These are phyloP conservation scores for Drosophila limbata DNA, from an alignment of 2,888 invertebrate genomes.

Conservation along the genomic window DNA sequence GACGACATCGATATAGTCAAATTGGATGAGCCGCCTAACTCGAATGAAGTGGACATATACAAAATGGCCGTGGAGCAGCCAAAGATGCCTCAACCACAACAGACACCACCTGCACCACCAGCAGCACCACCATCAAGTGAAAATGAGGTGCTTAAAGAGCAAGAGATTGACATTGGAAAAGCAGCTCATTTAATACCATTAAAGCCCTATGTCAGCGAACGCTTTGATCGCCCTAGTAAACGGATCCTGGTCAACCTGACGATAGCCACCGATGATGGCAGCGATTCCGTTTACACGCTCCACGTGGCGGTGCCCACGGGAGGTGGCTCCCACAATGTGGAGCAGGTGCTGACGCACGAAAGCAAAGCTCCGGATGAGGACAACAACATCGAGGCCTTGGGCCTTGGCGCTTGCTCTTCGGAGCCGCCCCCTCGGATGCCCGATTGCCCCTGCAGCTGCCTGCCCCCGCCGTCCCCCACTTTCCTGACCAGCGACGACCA, in stretches of 20 bases:
- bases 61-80: slow-evolving; percentile 66
- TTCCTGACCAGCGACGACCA: slow-evolving; percentile 18
- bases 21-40: slow-evolving; percentile 69
- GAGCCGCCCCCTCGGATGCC: slow-evolving; percentile 85
- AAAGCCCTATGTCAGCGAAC: slow-evolving; percentile 75
- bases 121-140: slow-evolving; percentile 41
- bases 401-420: slow-evolving; percentile 70
- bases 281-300: slow-evolving; percentile 89
- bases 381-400: slow-evolving; percentile 36
- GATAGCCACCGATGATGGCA: slow-evolving; percentile 90
- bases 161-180: slow-evolving; percentile 10
- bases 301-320: slow-evolving; percentile 92
- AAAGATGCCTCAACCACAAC: slow-evolving; percentile 6
- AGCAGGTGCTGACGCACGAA: slow-evolving; percentile 79
- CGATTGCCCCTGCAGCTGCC: slow-evolving; percentile 83
- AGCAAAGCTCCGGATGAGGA: slow-evolving; percentile 12
- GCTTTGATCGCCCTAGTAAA: slow-evolving; percentile 83
- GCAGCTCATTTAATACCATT: slow-evolving; percentile 50
- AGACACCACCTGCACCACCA: background rate
- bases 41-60: slow-evolving; percentile 80
- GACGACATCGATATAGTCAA: slow-evolving; percentile 84
- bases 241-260: slow-evolving; percentile 93
- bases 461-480: slow-evolving; percentile 25
- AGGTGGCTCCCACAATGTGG: slow-evolving; percentile 66
- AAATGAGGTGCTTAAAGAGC: slow-evolving; percentile 69